A percentile compares a stretch with the other conserved stretches of the same genome.
Evolutionary conservation across 2,888 invertebrate genomes (phyloP).

Genomic region (Uropetala carovei): DNA sequence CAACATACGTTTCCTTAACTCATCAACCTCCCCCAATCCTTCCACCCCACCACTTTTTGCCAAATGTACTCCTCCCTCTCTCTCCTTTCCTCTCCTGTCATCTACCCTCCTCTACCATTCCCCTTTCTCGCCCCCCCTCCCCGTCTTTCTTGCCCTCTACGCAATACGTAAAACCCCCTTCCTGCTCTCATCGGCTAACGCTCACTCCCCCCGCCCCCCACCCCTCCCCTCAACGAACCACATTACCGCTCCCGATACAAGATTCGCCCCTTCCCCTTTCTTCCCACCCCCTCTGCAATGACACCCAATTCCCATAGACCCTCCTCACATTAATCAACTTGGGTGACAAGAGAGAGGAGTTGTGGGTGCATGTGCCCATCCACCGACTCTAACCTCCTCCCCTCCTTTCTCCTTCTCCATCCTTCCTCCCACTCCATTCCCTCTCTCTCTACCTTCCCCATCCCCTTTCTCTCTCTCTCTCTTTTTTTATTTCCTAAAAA

Average conservation of each 20-base stretch:
- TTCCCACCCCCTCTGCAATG: neutral
- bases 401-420: neutral
- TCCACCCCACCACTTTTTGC: too few species aligned
- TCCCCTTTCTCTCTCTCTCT: neutral
- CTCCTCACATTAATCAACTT: slow-evolving; percentile 42
- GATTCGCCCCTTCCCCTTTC: neutral
- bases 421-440: neutral
- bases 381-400: neutral
- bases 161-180: neutral
- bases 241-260: neutral
- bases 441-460: neutral
- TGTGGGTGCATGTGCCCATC: neutral
- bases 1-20: too few species aligned
- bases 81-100: neutral
- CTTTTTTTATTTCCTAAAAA: neutral
- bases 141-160: neutral
- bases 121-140: neutral
- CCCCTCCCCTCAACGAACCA: neutral
- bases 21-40: too few species aligned
- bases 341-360: slow-evolving; percentile 45
- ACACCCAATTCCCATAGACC: slow-evolving; percentile 53
- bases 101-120: neutral
- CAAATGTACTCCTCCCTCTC: neutral
- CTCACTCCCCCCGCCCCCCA: neutral
- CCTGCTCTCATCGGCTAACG: neutral